Evolutionary conservation across 2,113 vertebrate species (phyloP), one percentile per base, ranked within the genome.

Genomic region (Trogon surrucura): DNA sequence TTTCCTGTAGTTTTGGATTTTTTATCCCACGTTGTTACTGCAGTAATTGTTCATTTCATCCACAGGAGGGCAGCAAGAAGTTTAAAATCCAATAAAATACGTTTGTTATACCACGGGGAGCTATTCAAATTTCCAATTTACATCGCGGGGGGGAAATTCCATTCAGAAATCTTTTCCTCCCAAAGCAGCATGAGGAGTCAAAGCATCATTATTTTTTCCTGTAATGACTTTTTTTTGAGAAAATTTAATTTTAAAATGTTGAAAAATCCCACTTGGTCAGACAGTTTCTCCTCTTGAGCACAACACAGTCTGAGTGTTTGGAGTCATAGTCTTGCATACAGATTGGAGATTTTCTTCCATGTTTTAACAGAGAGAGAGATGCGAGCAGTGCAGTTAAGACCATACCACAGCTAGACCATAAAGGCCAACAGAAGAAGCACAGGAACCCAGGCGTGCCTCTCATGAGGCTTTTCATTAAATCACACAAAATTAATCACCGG

Each of bases 61-160:
- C 96, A 91, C 88, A 34, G 4, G 95, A 88, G 91, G 97, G 94
- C 94, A 96, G 93, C 78, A 94, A 71, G 38, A 90, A 80, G 12
- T 32, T 73, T 73, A 65, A 94, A 91, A 92, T 81, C 61, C 19
- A 5, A 1, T 19, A 7, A 10, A 11, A n/a, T 23, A 5, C 6
- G 29, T 23, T 18, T 69, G 6, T 4, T 14, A 8, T 44, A 2
- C 1, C 69, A 15, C 38, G 60, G 20, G 9, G 34, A 86, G 45
- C 2, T 17, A 26, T 38, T 57, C 17, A 54, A 45, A 61, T 29
- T 86, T 65, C 16, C 27, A 34, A 36, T 34, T 36, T 56, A 47
- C 3, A 26, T 13, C n/a, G 26, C n/a, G 26, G 0, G 2, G 48
- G 34, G 12, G 32, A 64, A 69, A 83, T 18, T 69, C 16, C 20